Conservation (phyloP, 1,140 invertebrate genomes). For the Camponotus vicinus region DNA sequence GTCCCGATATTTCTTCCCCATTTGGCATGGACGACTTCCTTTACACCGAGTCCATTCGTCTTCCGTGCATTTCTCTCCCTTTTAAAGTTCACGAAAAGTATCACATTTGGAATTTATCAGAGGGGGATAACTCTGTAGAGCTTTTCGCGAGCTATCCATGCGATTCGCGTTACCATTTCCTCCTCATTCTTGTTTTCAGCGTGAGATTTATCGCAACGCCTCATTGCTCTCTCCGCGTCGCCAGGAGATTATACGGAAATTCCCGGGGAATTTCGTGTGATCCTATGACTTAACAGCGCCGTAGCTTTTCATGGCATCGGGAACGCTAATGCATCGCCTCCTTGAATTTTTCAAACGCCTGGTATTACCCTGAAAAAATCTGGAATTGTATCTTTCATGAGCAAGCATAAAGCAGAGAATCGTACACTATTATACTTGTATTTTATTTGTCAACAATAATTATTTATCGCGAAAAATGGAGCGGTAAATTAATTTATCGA, state of each 20-base stretch:
- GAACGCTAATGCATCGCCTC: constrained; percentile 25
- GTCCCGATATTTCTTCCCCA: background rate
- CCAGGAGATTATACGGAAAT: constrained; percentile 20
- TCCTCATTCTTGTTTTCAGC: constrained; percentile 4
- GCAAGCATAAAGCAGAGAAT: background rate
- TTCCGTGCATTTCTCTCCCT: background rate
- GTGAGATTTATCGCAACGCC: constrained; percentile 38
- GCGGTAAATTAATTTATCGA: too few species aligned
- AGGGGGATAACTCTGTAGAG: background rate
- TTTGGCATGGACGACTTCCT: background rate
- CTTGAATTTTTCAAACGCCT: constrained; percentile 36
- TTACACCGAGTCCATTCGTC: background rate
- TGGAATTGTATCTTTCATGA: constrained; percentile 20
- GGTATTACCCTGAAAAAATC: background rate
- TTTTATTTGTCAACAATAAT: background rate
- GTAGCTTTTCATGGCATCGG: background rate
- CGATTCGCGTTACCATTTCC: background rate
- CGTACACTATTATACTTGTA: background rate
- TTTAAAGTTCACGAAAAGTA: background rate
- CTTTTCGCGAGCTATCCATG: background rate
- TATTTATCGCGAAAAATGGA: background rate
- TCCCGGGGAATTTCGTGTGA: background rate
- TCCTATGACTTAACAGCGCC: background rate
- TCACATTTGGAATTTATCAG: constrained; percentile 18
- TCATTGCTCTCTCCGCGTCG: constrained; percentile 5